Percentiles rank a stretch among this genome's conserved stretches.
Conservation (phyloP, 2,888 invertebrate genomes). For the Perizoma affinitatum region DNA sequence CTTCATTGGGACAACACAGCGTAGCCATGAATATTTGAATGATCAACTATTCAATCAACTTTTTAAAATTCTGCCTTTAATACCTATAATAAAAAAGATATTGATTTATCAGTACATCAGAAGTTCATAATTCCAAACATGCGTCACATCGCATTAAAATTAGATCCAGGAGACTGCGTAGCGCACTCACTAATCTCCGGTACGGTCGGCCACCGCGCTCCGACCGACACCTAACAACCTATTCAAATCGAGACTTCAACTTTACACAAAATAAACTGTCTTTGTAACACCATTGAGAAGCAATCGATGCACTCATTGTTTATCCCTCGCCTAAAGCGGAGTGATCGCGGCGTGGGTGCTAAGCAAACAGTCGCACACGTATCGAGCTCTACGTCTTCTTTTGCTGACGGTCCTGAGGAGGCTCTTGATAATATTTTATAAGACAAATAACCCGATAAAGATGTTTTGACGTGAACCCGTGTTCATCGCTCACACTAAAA, state of each 20-base stretch:
- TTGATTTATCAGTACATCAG: constrained; percentile 79
- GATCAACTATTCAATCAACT: constrained; percentile 19
- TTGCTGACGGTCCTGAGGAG: constrained; percentile 82
- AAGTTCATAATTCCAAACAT: constrained; percentile 69
- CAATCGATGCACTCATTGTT: constrained; percentile 82
- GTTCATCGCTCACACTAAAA: constrained; percentile 84
- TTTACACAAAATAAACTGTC: constrained; percentile 77
- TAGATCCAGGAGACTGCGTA: constrained; percentile 67
- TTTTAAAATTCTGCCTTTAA: constrained; percentile 10
- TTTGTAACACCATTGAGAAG: constrained; percentile 76
- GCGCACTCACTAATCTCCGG: constrained; percentile 68
- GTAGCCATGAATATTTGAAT: not conserved
- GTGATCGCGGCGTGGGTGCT: constrained; percentile 80
- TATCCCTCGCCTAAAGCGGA: constrained; percentile 76
- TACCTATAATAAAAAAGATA: constrained; percentile 65
- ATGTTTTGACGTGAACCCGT: constrained; percentile 84
- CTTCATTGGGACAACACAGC: not conserved
- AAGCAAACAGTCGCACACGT: constrained; percentile 79
- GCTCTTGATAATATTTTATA: constrained; percentile 84
- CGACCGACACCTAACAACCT: constrained; percentile 63
- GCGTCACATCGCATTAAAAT: constrained; percentile 64
- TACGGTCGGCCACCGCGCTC: constrained; percentile 65
- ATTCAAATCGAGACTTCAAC: constrained; percentile 70
- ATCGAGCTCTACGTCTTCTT: constrained; percentile 78
- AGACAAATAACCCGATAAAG: constrained; percentile 85